A percentile compares a stretch with the other conserved stretches of the same genome.
Conservation (phyloP, 1,140 invertebrate species). For the Dreissena rostriformis region DNA sequence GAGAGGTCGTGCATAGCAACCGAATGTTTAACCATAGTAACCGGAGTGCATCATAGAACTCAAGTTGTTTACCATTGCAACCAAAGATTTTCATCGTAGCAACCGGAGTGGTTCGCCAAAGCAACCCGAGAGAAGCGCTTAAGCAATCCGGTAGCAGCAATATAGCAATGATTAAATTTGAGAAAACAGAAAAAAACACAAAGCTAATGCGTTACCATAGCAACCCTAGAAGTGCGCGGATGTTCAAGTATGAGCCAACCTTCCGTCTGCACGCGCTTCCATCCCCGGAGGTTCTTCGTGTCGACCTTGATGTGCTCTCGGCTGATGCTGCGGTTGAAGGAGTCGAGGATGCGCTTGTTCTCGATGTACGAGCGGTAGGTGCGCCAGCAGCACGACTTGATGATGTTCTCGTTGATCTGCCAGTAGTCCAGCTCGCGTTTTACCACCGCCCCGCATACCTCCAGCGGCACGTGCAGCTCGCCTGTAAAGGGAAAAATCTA, state of each 20-base stretch:
- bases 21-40: too few species aligned
- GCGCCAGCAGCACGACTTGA: conserved; percentile 79
- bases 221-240: conserved; percentile 72
- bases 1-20: too few species aligned
- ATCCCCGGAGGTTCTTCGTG: conserved; percentile 68
- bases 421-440: conserved; percentile 82
- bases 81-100: too few species aligned
- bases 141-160: too few species aligned
- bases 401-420: conserved; percentile 79
- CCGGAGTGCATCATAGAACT: too few species aligned
- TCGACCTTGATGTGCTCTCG: conserved; percentile 71
- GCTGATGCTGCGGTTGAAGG: conserved; percentile 73
- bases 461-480: conserved; percentile 81
- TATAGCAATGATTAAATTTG: too few species aligned
- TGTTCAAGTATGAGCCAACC: conserved; percentile 78
- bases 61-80: too few species aligned
- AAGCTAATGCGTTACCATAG: conserved; percentile 65
- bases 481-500: conserved; percentile 67
- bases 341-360: conserved; percentile 77
- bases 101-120: too few species aligned
- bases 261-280: conserved; percentile 72
- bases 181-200: too few species aligned
- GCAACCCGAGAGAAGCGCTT: too few species aligned
- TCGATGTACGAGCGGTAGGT: conserved; percentile 78
- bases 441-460: conserved; percentile 81